phyloP scores from a whole-genome alignment of 1,140 invertebrate species.

The Chironomus striatipennis region DNA sequence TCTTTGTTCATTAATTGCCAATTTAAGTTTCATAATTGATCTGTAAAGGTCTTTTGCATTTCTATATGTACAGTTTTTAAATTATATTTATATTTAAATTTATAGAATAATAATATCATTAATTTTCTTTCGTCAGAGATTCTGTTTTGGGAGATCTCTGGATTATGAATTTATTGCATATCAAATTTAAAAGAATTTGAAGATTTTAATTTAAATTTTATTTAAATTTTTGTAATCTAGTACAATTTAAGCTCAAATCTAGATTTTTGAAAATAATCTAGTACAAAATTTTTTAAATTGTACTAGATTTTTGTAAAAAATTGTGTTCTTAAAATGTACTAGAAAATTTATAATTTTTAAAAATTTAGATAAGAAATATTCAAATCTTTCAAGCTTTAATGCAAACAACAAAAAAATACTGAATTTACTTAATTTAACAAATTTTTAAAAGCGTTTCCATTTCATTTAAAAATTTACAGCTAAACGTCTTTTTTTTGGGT shows the following conservation, averaged over 20 bases:
- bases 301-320: no score
- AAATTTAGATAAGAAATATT: no score
- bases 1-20: neutral
- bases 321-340: no score
- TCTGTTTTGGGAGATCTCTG: neutral
- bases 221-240: neutral
- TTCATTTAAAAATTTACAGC: neutral
- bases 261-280: neutral
- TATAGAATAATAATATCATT: neutral
- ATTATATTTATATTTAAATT: neutral
- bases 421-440: neutral
- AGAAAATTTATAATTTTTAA: no score
- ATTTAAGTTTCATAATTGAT: conserved; percentile 7
- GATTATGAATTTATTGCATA: neutral
- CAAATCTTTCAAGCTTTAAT: neutral
- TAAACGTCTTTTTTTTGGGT: neutral
- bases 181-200: no score
- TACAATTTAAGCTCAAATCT: neutral
- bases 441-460: neutral
- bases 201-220: no score
- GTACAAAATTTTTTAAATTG: no score
- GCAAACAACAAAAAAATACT: neutral
- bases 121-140: neutral
- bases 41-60: neutral
- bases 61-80: conserved; percentile 1